Base-by-base conservation (phyloP, 2,113 vertebrate species). In the Okapia johnstoni region DNA sequence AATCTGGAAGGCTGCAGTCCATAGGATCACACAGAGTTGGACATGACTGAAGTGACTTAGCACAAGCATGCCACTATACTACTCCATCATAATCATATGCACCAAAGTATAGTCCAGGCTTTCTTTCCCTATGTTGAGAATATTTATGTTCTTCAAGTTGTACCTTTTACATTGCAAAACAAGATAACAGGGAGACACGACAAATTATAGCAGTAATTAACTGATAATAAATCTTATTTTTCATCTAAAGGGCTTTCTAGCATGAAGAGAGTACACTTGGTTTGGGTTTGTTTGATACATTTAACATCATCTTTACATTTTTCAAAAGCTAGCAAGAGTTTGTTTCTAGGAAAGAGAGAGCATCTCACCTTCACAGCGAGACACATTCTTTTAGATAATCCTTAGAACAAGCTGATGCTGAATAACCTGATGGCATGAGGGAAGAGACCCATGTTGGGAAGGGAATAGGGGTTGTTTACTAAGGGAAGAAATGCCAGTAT, bases 381-480 rank as follows among this genome's bases (percentile, higher is more conserved):
- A 94, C 80, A 94, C 61, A 96, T 94, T 98, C 93, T 98, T 98
- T 97, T 97, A 95, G 91, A 97, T 97, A 98, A 98, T 98, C 93
- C 94, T 94, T 94, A 94, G 97, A 21, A 90, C 91, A 97, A 98
- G 97, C 85, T 98, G 98, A 94, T 50, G 94, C 95, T 92, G 93
- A 96, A 98, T 54, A 97, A 92, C 73, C 97, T 95, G 94, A 87
- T 93, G 61, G 94, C 66, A 60, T 40, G 70, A 97, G 97, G 94
- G 87, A 90, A 94, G 96, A 96, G 85, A 88, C 54, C 98, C 52
- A 92, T 97, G 97, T 93, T 77, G 95, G 97, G 98, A 81, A 91
- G 85, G 94, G 88, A 97, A 66, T 1, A 88, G 83, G 54, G 33
- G 93, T 97, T 98, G 98, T 99, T 99, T 98, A 97, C 96, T 73